Evolutionary conservation across 2,113 vertebrate species (phyloP).

Genomic region (Procapra przewalskii): DNA sequence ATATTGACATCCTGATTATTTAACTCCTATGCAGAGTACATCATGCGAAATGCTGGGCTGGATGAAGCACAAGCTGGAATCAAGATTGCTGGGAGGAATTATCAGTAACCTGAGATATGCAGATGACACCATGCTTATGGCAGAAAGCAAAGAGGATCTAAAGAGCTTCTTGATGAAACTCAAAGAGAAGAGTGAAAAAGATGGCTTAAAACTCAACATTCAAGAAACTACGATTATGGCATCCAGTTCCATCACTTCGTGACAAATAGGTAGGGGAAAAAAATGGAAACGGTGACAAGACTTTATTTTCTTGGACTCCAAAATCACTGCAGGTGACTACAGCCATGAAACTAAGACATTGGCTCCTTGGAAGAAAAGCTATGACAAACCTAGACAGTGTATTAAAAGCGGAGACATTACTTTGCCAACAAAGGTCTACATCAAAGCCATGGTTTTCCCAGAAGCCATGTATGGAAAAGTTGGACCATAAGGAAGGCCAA

Average conservation of each 20-base stretch:
- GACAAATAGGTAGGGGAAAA: background rate
- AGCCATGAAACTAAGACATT: background rate
- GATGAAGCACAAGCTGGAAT: background rate
- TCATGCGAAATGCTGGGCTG: background rate
- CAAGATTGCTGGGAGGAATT: background rate
- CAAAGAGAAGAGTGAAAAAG: background rate
- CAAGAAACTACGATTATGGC: background rate
- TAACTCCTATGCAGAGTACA: background rate
- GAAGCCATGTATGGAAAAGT: background rate
- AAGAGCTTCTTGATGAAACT: background rate
- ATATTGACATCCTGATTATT: background rate
- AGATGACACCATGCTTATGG: background rate
- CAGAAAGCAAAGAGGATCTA: background rate
- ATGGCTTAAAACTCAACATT: background rate
- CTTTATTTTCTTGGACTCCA: background rate
- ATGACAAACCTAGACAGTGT: background rate
- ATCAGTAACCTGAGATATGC: background rate
- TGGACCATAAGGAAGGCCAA: background rate
- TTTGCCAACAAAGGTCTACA: background rate
- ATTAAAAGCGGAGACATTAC: background rate
- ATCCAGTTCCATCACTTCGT: background rate
- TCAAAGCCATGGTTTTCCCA: background rate
- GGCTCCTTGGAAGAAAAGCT: background rate
- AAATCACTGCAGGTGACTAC: background rate
- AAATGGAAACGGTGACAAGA: background rate